Evolutionary conservation across 2,797 vertebrate genomes (phyloP), one percentile per base, ranked within the genome.

Genomic region (Pteropus rufus): DNA sequence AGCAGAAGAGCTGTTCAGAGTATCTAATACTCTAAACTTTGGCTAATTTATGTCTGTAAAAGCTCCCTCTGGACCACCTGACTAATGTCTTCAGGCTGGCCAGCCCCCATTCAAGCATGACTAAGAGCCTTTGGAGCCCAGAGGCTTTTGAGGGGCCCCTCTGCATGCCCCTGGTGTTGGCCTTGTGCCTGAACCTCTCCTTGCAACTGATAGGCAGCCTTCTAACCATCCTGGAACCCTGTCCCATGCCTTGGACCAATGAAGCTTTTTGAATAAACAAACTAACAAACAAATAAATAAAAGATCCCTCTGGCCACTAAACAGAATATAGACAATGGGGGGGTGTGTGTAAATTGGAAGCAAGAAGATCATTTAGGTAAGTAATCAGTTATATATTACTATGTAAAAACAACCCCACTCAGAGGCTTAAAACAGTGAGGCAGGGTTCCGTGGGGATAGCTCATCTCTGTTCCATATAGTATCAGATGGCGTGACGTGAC

Each of bases 1-100:
- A 79, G 46, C 46, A 73, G 54, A 46, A 80, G 44, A 56, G 46
- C 65, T 94, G 24, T 56, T 91, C 56, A 80, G 24, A 21, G 2
- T 46, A 91, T 31, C 56, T 72, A 94, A 79, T 80, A 65, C 81
- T 80, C 73, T 67, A 56, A 94, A 86, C 19, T 80, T 54, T 94
- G 41, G 44, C 36, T 86, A n/a, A 60, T 60, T 29, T 60, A 60
- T 60, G 58, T 60, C 26, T 58, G 3, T 58, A 26, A 26, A 58
- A 58, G 52, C 52, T 52, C 8, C 4, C 41, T 77, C 29, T 94
- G 62, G 39, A 49, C 49, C 5, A 1, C 15, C 49, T 49, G 49
- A 49, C 49, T 49, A 49, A 49, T 9, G 7, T 46, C 49, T 11
- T 46, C 46, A 46, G 46, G 46, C 12, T 46, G 46, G 12, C 46